Base-by-base conservation (phyloP, 2,113 vertebrate genomes). In the Egretta garzetta region DNA sequence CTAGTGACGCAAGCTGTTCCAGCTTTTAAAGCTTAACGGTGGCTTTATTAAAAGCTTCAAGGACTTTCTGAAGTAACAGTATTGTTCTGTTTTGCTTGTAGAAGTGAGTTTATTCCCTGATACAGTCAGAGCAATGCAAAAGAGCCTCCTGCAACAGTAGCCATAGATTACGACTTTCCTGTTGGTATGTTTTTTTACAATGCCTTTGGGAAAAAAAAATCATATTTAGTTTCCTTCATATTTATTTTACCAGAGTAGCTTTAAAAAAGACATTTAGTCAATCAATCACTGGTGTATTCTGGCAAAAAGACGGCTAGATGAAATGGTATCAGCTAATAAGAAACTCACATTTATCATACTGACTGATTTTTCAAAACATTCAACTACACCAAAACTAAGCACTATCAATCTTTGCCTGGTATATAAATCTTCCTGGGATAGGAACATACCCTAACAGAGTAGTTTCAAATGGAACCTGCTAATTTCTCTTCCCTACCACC, bases 301-400 rank as follows among this genome's bases (percentile, higher is more conserved):
- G 72, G 84, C 67, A 86, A 86, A 95, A 43, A 73, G 39, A 79
- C 86, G 93, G 67, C 30, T 56, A 96, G 95, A 39, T 90, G 81
- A 96, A 96, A 96, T 95, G 21, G 47, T 75, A 96, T 82, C 50
- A 80, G 62, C 86, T 71, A 55, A 76, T 93, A 88, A 88, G 85
- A 83, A 96, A 64, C 41, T 76, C n/a, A 92, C 66, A 96, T 96
- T 96, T 93, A 91, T 91, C 94, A 94, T 68, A 30, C 23, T 77
- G 49, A 83, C 71, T 75, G 84, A 81, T 94, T 96, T 95, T 81
- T 84, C 62, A 60, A 80, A 96, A 86, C 35, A 90, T 91, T 95
- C 43, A 83, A 37, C 56, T 80, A 64, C 21, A 91, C 90, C 35
- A 72, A 95, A 87, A 86, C 59, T 35, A 94, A 95, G 60, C 52